Conservation (phyloP, 1,140 invertebrate species). For the Andricus grossulariae region DNA sequence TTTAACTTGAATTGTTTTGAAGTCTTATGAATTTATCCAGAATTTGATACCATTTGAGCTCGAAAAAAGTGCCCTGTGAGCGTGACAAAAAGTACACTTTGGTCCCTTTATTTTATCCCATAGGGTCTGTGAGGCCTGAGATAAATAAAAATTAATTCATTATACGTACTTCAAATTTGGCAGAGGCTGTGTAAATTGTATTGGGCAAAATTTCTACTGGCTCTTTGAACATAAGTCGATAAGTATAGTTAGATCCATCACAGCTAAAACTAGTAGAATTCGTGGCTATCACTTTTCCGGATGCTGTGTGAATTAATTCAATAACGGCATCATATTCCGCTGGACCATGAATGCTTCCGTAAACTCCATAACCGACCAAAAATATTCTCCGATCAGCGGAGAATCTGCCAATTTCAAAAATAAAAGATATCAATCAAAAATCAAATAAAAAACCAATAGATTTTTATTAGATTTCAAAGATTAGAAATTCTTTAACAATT, state of each 20-base stretch:
- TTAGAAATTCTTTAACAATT: too few species aligned
- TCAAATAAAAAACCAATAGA: background rate
- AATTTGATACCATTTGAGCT: too few species aligned
- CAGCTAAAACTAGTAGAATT: conserved; percentile 88
- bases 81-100: too few species aligned
- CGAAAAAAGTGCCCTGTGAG: too few species aligned
- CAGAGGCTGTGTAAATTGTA: conserved; percentile 89
- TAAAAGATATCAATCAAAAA: conserved; percentile 43
- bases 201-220: conserved; percentile 89
- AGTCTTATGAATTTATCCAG: too few species aligned
- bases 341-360: conserved; percentile 90
- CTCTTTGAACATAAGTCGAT: conserved; percentile 93
- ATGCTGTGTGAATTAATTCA: conserved; percentile 86
- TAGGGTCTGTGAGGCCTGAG: too few species aligned
- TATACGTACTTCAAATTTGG: conserved; percentile 84
- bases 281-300: conserved; percentile 85
- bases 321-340: conserved; percentile 89
- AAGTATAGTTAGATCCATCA: conserved; percentile 89
- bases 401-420: conserved; percentile 78
- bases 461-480: too few species aligned
- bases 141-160: background rate
- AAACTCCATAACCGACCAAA: conserved; percentile 91
- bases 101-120: too few species aligned
- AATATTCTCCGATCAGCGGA: conserved; percentile 89
- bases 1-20: too few species aligned